phyloP scores from a whole-genome alignment of 2,888 invertebrate genomes.

The Dioctria rufipes region DNA sequence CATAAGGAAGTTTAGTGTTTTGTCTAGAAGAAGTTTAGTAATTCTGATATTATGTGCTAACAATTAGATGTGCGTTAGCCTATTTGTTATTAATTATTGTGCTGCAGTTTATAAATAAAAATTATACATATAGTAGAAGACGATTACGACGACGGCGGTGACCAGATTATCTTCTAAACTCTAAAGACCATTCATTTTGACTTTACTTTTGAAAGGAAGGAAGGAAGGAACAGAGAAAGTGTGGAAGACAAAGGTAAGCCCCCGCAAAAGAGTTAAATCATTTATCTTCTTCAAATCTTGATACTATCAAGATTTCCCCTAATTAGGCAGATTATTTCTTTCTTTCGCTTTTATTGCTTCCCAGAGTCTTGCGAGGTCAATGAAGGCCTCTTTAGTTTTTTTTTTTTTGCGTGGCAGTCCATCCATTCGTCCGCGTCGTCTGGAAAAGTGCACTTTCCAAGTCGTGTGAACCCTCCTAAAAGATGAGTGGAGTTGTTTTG shows the following conservation, averaged over 20 bases:
- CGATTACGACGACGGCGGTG: neutral
- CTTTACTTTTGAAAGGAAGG: too few species aligned
- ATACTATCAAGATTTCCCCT: slow-evolving; percentile 19
- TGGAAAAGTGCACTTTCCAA: slow-evolving; percentile 44
- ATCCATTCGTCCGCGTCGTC: neutral
- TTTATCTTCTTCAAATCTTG: slow-evolving; percentile 27
- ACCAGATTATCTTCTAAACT: too few species aligned
- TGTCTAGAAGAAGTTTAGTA: slow-evolving; percentile 19
- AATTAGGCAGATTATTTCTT: slow-evolving; percentile 15
- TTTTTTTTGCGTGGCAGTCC: slow-evolving; percentile 1
- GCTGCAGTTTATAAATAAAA: too few species aligned
- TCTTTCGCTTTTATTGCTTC: neutral
- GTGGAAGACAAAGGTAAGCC: slow-evolving; percentile 24
- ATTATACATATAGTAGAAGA: too few species aligned
- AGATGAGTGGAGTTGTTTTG: slow-evolving; percentile 3
- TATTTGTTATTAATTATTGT: too few species aligned
- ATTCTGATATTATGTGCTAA: slow-evolving; percentile 6
- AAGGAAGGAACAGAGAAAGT: slow-evolving; percentile 25
- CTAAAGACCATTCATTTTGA: slow-evolving; percentile 5
- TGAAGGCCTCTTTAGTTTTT: neutral
- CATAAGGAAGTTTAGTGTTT: slow-evolving; percentile 9
- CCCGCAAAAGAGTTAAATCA: neutral
- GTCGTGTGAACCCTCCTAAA: slow-evolving; percentile 17
- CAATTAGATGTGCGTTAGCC: slow-evolving; percentile 4
- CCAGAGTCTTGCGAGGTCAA: neutral